Percentiles rank a stretch among this genome's conserved stretches.
phyloP scores from a whole-genome alignment of 2,797 vertebrate species.

The Poeciliopsis infans region DNA sequence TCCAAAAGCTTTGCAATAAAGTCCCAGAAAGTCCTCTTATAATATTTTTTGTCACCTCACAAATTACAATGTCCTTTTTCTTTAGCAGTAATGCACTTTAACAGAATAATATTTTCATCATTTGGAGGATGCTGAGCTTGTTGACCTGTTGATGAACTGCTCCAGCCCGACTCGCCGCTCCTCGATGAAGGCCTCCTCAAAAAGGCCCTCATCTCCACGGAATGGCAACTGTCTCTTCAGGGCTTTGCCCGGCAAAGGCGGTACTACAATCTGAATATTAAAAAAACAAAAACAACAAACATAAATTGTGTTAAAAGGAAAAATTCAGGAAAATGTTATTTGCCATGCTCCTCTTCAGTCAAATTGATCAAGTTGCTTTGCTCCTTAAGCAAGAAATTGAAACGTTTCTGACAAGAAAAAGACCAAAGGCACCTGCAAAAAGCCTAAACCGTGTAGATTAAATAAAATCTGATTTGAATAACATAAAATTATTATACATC shows the following conservation, averaged over 20 bases:
- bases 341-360: too few relatives aligned
- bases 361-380: too few relatives aligned
- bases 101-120: not conserved
- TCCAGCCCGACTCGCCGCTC: constrained; percentile 94
- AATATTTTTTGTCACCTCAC: not conserved
- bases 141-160: constrained; percentile 99
- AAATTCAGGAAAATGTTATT: too few relatives aligned
- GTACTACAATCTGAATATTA: constrained; percentile 92
- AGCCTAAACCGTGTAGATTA: too few relatives aligned
- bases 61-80: not conserved
- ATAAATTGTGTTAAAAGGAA: not conserved
- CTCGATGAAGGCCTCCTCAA: constrained; percentile 97
- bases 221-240: constrained; percentile 98
- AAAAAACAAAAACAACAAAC: not conserved
- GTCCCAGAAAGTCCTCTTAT: not conserved
- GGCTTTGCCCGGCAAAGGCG: constrained; percentile 96
- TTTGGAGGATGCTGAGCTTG: not conserved
- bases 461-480: too few relatives aligned
- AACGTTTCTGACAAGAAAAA: too few relatives aligned
- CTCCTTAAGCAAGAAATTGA: too few relatives aligned
- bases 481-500: too few relatives aligned
- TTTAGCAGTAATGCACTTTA: not conserved
- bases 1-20: not conserved
- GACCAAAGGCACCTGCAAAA: too few relatives aligned
- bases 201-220: constrained; percentile 95